Conservation (phyloP, 2,797 vertebrate genomes). For the Microtus californicus region DNA sequence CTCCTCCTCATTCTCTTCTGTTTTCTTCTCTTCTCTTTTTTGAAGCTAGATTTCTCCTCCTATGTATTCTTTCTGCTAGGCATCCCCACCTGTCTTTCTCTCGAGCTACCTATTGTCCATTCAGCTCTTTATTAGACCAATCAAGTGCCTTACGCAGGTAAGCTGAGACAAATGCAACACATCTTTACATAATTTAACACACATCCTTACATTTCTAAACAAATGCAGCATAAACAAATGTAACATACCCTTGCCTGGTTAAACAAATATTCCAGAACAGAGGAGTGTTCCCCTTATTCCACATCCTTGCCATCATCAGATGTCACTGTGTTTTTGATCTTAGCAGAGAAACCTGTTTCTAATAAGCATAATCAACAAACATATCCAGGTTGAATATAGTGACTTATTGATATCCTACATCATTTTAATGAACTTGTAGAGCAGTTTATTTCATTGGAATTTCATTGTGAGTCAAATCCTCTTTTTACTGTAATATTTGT, state of each 20-base stretch:
- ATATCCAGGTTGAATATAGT: neutral
- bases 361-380: neutral
- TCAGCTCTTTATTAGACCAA: neutral
- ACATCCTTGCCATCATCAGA: neutral
- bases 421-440: slow-evolving; percentile 42
- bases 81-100: neutral
- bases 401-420: neutral
- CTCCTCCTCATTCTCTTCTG: neutral
- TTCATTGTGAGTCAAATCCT: slow-evolving; percentile 46
- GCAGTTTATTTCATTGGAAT: slow-evolving; percentile 7
- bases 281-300: too few species aligned
- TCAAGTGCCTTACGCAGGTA: neutral
- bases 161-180: too few species aligned
- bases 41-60: neutral
- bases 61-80: neutral
- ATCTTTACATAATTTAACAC: neutral
- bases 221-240: neutral
- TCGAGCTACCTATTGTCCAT: neutral
- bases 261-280: neutral
- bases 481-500: slow-evolving; percentile 4
- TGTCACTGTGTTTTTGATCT: neutral
- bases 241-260: neutral
- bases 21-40: neutral
- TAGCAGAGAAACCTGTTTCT: neutral
- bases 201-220: neutral